Conservation (phyloP, 2,113 vertebrate genomes). For the Scopus umbretta region DNA sequence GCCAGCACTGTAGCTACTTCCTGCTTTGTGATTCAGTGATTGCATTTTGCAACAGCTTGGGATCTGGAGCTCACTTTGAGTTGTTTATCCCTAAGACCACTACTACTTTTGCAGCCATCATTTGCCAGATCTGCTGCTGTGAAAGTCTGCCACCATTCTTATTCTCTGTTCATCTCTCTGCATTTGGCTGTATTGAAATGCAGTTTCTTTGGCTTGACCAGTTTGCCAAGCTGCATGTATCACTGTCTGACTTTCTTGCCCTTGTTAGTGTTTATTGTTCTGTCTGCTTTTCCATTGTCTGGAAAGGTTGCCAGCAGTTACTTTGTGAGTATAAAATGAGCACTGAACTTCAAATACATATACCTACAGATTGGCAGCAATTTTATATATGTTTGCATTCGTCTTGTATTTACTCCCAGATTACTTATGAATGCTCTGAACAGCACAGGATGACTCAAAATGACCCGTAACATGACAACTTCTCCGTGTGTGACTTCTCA, state of each 20-base stretch:
- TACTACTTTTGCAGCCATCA: background rate
- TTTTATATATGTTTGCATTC: background rate
- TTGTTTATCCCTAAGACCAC: background rate
- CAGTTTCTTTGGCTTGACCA: background rate
- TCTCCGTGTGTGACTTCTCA: background rate
- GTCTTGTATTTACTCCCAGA: background rate
- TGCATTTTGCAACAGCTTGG: background rate
- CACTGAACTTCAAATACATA: background rate
- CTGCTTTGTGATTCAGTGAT: background rate
- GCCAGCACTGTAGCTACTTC: background rate
- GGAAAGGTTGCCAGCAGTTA: background rate
- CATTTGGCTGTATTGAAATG: background rate
- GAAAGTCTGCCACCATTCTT: constrained; percentile 25
- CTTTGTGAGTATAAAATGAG: background rate
- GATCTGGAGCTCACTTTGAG: constrained; percentile 14
- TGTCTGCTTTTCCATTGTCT: background rate
- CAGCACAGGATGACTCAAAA: background rate
- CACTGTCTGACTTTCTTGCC: background rate
- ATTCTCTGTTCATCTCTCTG: background rate
- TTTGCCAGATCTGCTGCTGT: background rate
- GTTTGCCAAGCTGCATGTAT: background rate
- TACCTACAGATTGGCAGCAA: background rate
- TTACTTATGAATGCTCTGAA: background rate
- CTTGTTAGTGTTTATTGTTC: background rate
- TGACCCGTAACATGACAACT: background rate